A percentile compares a stretch with the other conserved stretches of the same genome.
phyloP scores from a whole-genome alignment of 2,888 invertebrate genomes.

The Chloroclysta siterata region DNA sequence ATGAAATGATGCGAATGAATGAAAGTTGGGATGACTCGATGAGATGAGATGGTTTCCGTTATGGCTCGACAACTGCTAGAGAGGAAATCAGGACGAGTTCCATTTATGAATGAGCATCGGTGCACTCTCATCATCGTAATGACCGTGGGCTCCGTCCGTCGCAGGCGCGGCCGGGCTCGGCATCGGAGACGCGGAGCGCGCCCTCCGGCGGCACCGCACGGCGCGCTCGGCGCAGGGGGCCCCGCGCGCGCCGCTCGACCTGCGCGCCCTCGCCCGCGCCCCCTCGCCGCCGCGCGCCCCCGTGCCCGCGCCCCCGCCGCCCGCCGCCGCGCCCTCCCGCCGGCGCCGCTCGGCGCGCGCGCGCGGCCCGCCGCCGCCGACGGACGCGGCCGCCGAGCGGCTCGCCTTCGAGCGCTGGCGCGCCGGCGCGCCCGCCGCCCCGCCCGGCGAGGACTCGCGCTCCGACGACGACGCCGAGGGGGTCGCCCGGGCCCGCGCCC shows the following conservation, averaged over 20 bases:
- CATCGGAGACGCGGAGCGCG: slow-evolving; percentile 58
- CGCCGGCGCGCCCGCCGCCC: slow-evolving; percentile 49
- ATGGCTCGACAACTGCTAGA: too few relatives aligned
- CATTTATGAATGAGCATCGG: too few relatives aligned
- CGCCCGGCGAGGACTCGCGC: slow-evolving; percentile 53
- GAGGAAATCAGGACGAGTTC: too few relatives aligned
- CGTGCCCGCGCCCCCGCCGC: slow-evolving; percentile 46
- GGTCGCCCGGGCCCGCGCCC: slow-evolving; percentile 34
- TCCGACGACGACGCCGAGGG: slow-evolving; percentile 60
- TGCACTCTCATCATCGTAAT: too few relatives aligned
- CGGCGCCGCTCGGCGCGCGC: slow-evolving; percentile 54
- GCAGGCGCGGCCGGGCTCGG: slow-evolving; percentile 76
- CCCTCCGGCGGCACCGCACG: slow-evolving; percentile 49
- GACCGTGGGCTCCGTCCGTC: background rate
- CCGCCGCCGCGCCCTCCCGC: slow-evolving; percentile 40
- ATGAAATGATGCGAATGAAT: too few relatives aligned
- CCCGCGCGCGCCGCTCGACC: slow-evolving; percentile 49
- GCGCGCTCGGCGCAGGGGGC: slow-evolving; percentile 50
- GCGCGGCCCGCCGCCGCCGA: slow-evolving; percentile 29
- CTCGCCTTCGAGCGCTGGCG: slow-evolving; percentile 73
- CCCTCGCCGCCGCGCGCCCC: slow-evolving; percentile 24
- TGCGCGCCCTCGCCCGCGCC: slow-evolving; percentile 44
- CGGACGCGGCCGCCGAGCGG: slow-evolving; percentile 59
- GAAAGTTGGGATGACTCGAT: too few relatives aligned
- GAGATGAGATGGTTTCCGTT: too few relatives aligned